Percentiles rank a stretch among this genome's conserved stretches.
These are phyloP conservation scores for Liolophura sinensis DNA, from an alignment of 1,140 invertebrate species.

Conservation along the genomic window DNA sequence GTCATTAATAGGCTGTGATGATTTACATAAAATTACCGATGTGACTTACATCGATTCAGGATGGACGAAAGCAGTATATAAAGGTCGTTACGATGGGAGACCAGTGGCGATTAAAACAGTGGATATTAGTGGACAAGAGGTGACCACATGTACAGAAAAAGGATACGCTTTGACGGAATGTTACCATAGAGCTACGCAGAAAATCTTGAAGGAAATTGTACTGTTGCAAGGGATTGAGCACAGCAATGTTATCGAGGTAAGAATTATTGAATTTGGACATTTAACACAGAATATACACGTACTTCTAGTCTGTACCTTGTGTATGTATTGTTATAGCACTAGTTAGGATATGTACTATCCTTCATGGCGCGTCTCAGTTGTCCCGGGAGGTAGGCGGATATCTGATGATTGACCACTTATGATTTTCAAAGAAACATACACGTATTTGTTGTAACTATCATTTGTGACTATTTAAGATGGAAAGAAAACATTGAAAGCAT, in stretches of 20 bases:
- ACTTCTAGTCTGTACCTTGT: too few species aligned
- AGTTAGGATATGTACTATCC: too few species aligned
- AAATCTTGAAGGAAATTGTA: constrained; percentile 57
- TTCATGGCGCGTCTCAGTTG: too few species aligned
- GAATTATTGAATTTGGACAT: neutral
- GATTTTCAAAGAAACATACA: too few species aligned
- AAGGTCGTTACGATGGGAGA: constrained; percentile 39
- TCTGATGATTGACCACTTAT: too few species aligned
- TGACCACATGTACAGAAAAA: constrained; percentile 49
- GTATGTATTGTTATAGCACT: too few species aligned
- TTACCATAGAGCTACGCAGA: constrained; percentile 56
- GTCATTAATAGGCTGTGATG: constrained; percentile 34
- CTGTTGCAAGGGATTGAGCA: constrained; percentile 46
- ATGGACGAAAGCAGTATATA: constrained; percentile 63
- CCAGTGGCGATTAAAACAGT: constrained; percentile 60
- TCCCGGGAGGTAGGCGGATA: too few species aligned
- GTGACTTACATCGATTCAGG: constrained; percentile 53
- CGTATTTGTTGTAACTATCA: too few species aligned
- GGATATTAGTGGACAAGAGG: constrained; percentile 57
- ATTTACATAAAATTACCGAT: constrained; percentile 37
- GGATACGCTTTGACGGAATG: constrained; percentile 41
- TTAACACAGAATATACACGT: too few species aligned
- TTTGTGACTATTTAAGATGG: too few species aligned
- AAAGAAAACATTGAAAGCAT: too few species aligned
- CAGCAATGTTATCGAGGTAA: constrained; percentile 54